These are phyloP conservation scores for Trematomus bernacchii DNA, from an alignment of 2,797 vertebrate genomes.

Conservation along the genomic window DNA sequence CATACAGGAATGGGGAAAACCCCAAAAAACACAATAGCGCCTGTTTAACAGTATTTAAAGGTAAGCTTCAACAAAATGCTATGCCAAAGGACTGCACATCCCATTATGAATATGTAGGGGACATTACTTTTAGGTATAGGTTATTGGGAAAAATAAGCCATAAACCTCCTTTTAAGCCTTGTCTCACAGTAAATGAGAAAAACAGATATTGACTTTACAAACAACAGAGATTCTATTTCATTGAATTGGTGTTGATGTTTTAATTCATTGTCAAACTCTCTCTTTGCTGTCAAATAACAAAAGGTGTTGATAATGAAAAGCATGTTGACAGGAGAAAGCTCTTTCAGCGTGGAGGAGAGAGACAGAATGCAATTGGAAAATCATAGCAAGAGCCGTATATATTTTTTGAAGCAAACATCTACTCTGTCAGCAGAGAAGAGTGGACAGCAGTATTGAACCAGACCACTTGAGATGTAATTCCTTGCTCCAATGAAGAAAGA, in stretches of 20 bases:
- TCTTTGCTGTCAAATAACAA: conserved; percentile 11
- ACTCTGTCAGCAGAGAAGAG: conserved; percentile 48
- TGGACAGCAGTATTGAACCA: conserved; percentile 77
- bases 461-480: conserved; percentile 83
- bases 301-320: conserved; percentile 14
- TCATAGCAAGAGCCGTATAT: conserved; percentile 66
- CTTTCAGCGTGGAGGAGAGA: conserved; percentile 37
- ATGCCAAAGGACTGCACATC: not conserved
- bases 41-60: not conserved
- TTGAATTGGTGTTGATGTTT: conserved; percentile 26
- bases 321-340: conserved; percentile 48
- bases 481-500: conserved; percentile 80
- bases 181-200: conserved; percentile 4
- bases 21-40: too few species aligned
- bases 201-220: conserved; percentile 33
- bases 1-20: too few species aligned
- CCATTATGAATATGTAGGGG: not conserved
- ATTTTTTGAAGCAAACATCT: conserved; percentile 62
- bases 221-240: not conserved
- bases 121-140: not conserved
- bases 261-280: conserved; percentile 29
- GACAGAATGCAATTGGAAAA: conserved; percentile 64
- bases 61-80: not conserved
- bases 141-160: conserved; percentile 11
- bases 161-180: not conserved